A percentile compares a stretch with the other conserved stretches of the same genome.
phyloP scores from a whole-genome alignment of 2,888 invertebrate genomes.

The Allygus modestus region DNA sequence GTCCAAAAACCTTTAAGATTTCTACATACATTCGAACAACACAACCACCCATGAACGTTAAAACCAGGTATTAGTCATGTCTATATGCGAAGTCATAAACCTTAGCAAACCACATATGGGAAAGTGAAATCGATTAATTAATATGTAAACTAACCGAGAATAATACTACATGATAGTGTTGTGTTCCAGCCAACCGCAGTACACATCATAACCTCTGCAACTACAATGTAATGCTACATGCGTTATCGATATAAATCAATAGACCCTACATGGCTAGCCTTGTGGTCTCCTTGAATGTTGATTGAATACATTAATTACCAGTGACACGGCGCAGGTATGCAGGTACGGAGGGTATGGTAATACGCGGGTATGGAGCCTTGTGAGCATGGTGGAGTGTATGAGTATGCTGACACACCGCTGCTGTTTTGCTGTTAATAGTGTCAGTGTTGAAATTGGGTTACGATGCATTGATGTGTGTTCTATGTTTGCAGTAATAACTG shows the following conservation, averaged over 20 bases:
- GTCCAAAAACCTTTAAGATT: no score
- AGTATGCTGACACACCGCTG: neutral
- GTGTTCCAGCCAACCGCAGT: neutral
- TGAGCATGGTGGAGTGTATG: neutral
- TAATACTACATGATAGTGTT: neutral
- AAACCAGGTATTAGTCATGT: no score
- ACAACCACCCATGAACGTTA: no score
- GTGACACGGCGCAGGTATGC: slow-evolving; percentile 7
- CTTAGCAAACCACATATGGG: neutral
- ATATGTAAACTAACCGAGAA: slow-evolving; percentile 7
- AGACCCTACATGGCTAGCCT: slow-evolving; percentile 20
- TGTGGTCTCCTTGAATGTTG: slow-evolving; percentile 49
- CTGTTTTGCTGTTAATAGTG: no score
- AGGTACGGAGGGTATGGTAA: slow-evolving; percentile 25
- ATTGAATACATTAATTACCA: slow-evolving; percentile 51
- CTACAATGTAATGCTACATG: neutral
- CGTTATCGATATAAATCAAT: slow-evolving; percentile 19
- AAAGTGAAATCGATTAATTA: slow-evolving; percentile 2
- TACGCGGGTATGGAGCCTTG: neutral
- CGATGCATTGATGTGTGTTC: no score
- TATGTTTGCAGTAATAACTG: no score
- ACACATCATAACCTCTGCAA: neutral
- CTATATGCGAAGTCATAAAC: neutral
- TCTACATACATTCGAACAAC: no score
- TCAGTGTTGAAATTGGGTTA: no score